Base-by-base conservation (phyloP, 2,797 vertebrate genomes). In the Periparus ater region DNA sequence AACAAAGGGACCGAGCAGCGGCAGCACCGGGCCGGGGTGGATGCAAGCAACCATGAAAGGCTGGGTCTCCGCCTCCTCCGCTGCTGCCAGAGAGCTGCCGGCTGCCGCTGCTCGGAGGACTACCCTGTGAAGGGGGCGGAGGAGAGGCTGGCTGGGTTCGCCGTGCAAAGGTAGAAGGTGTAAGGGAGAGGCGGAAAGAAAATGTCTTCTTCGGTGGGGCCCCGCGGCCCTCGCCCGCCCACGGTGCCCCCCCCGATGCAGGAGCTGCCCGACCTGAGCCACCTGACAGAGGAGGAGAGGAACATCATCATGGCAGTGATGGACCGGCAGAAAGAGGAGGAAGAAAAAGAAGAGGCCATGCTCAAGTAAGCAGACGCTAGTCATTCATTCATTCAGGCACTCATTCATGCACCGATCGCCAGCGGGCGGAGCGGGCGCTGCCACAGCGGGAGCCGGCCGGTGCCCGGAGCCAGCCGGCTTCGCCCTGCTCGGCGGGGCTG, bases 291-390 rank as follows among this genome's bases (percentile, higher is more conserved):
- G 97, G 99, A 99, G 96, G 99, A 99, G 98, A 98, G 99, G 98
- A 98, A 98, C 98, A 99, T 99, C 91, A 99, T 99, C 96, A 99
- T 99, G 99, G 99, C 98, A 97, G 99, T 99, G 98, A 99, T 99
- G 99, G 98, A 98, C 98, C 98, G 99, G 96, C 99, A 99, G 96
- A 99, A 98, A 97, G 98, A 99, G 92, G 99, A 99, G 95, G 99
- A 99, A 96, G 99, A 99, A 92, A 99, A 99, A 96, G 99, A 99
- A 98, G 98, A 99, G 98, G 99, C 99, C 98, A 99, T 99, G 98
- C 97, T 99, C 97, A 99, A 99, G 99, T 99, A 99, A 99, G 99
- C 96, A 32, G 81, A 61, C 90, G 95, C 95, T 88, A 81, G 93
- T 88, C 95, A 78, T 91, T 96, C 95, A 94, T 95, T 95, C 95